Evolutionary conservation across 2,113 vertebrate genomes (phyloP).

Genomic region (Myiozetetes cayanensis): DNA sequence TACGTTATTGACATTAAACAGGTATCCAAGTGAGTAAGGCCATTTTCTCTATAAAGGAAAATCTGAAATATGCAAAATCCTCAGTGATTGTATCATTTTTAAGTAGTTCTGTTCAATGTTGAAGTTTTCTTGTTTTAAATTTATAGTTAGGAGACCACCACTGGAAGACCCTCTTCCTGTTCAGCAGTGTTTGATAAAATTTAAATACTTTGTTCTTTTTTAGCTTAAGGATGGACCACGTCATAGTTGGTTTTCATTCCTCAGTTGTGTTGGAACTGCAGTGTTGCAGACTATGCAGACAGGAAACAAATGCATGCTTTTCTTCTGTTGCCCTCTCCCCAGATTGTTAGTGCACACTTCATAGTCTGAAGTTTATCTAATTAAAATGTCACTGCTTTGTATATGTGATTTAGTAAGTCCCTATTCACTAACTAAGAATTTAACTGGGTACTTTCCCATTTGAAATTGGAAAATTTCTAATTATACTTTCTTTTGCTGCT

Average conservation of each 20-base stretch:
- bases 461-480: constrained; percentile 47
- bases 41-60: neutral
- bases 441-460: constrained; percentile 18
- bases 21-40: neutral
- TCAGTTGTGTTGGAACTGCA: constrained; percentile 24
- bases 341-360: neutral
- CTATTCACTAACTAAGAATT: neutral
- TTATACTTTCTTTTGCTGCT: constrained; percentile 69
- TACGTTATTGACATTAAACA: neutral
- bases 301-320: constrained; percentile 30
- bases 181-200: neutral
- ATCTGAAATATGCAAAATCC: constrained; percentile 2
- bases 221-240: constrained; percentile 44
- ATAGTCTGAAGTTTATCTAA: neutral
- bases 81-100: neutral
- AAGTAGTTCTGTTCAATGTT: neutral
- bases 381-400: neutral
- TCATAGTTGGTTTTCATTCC: constrained; percentile 46
- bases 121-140: neutral
- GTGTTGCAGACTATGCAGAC: constrained; percentile 58
- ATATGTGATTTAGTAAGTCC: neutral
- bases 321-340: neutral
- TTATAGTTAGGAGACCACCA: neutral
- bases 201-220: constrained; percentile 15
- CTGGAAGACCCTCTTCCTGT: neutral